These are phyloP conservation scores for Bugulina stolonifera DNA, from an alignment of 2,888 invertebrate genomes.

Conservation along the genomic window DNA sequence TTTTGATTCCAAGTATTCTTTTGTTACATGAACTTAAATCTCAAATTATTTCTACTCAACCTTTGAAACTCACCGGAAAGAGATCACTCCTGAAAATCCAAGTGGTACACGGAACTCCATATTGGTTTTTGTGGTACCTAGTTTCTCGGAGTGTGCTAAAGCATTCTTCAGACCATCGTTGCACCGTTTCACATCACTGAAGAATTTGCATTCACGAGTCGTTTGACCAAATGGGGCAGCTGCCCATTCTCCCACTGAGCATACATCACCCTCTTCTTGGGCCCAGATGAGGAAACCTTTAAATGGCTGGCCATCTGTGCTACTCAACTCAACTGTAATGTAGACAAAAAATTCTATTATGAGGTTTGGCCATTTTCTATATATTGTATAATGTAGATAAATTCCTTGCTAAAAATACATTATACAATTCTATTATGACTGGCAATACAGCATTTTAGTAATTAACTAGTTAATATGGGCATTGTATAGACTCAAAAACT, in stretches of 20 bases:
- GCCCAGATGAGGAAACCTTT: conserved; percentile 20
- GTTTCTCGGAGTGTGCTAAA: neutral
- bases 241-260: neutral
- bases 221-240: neutral
- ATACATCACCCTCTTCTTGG: neutral
- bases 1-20: too few species aligned
- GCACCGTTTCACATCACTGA: neutral
- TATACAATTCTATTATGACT: too few species aligned
- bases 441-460: too few species aligned
- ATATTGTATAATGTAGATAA: too few species aligned
- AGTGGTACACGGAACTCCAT: neutral
- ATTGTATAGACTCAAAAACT: too few species aligned
- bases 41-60: too few species aligned
- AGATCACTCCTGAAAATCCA: neutral
- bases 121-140: neutral
- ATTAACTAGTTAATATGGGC: too few species aligned
- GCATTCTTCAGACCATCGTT: neutral
- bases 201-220: neutral
- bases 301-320: neutral
- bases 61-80: neutral
- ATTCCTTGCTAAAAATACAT: too few species aligned
- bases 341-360: too few species aligned
- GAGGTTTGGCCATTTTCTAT: too few species aligned
- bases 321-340: neutral
- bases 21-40: too few species aligned